Conservation (phyloP, 2,888 invertebrate species). For the Acanthosepion pharaonis region DNA sequence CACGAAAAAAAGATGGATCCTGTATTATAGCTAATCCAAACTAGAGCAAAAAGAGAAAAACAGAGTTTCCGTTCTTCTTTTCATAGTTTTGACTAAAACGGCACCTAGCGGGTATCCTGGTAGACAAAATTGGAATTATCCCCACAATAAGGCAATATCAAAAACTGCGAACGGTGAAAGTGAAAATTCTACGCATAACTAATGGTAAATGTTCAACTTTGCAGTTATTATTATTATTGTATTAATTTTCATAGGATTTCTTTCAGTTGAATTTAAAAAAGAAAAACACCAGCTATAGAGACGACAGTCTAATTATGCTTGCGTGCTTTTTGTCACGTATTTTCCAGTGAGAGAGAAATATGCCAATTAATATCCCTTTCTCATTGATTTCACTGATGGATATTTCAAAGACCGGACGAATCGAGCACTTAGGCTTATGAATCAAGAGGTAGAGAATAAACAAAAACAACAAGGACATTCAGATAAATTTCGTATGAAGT, state of each 20-base stretch:
- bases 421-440: background rate
- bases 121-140: too few species aligned
- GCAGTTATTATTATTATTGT: background rate
- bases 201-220: background rate
- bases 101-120: too few species aligned
- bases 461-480: background rate
- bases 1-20: too few species aligned
- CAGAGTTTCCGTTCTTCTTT: too few species aligned
- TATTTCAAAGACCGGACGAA: background rate
- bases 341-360: background rate
- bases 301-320: background rate
- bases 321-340: background rate
- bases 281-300: background rate
- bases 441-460: background rate
- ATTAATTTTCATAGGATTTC: background rate
- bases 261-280: background rate
- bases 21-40: too few species aligned
- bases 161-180: too few species aligned
- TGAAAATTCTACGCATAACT: background rate
- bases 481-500: background rate
- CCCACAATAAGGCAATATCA: too few species aligned
- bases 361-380: background rate
- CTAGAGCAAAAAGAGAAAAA: too few species aligned
- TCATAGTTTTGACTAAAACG: too few species aligned
- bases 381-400: background rate